These are phyloP conservation scores for Hylyphantes graminicola DNA, from an alignment of 1,140 invertebrate genomes.

Conservation along the genomic window DNA sequence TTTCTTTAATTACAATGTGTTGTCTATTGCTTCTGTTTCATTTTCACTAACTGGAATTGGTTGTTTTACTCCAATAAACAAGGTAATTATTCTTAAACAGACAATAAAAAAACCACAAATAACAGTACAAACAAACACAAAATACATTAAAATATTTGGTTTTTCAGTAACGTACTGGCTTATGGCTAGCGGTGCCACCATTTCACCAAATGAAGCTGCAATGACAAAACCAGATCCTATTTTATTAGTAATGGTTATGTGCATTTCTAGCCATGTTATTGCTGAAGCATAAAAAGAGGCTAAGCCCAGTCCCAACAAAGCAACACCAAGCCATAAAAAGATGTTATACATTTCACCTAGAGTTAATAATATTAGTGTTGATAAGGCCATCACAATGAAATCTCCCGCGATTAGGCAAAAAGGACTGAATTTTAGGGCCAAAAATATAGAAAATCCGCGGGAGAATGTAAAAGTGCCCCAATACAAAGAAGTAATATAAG, in stretches of 20 bases:
- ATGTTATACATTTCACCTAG: constrained; percentile 54
- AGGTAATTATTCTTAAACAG: constrained; percentile 28
- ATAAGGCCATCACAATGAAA: constrained; percentile 66
- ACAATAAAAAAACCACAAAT: constrained; percentile 41
- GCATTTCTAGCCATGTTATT: constrained; percentile 70
- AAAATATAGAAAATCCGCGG: constrained; percentile 69
- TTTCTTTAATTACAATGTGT: no score
- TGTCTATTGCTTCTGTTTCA: no score
- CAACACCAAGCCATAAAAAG: constrained; percentile 69
- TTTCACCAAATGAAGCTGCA: constrained; percentile 70
- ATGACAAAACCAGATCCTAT: constrained; percentile 70
- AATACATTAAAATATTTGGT: constrained; percentile 67
- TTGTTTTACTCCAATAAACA: background rate
- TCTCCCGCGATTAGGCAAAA: constrained; percentile 68
- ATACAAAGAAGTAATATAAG: constrained; percentile 69
- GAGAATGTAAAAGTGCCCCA: constrained; percentile 71
- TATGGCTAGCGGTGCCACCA: constrained; percentile 68
- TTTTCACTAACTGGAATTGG: background rate
- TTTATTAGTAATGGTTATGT: constrained; percentile 70
- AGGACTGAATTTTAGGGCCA: constrained; percentile 67
- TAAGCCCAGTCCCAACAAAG: constrained; percentile 69
- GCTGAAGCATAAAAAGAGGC: constrained; percentile 70
- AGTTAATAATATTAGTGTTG: constrained; percentile 41
- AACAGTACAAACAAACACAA: constrained; percentile 25
- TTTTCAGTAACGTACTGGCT: constrained; percentile 66